phyloP scores from a whole-genome alignment of 2,888 invertebrate genomes.

The Emesis furor region DNA sequence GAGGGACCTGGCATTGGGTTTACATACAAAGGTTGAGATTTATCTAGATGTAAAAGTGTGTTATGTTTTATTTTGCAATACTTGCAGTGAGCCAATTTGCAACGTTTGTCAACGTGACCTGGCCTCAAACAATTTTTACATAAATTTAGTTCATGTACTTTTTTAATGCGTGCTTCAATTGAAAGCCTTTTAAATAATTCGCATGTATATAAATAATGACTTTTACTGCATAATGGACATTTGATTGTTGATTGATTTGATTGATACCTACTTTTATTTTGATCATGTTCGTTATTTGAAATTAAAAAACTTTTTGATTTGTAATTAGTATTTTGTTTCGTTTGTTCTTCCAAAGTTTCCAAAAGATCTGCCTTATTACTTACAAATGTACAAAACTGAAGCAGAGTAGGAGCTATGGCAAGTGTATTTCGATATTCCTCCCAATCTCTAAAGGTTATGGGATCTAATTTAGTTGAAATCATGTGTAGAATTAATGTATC shows the following conservation, averaged over 20 bases:
- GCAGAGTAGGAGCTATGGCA: slow-evolving; percentile 7
- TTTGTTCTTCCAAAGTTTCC: not conserved
- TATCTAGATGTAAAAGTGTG: slow-evolving; percentile 56
- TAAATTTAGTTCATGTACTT: slow-evolving; percentile 29
- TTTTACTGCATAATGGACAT: slow-evolving; percentile 31
- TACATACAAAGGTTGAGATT: not conserved
- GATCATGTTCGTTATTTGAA: slow-evolving; percentile 1
- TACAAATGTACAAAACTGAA: slow-evolving; percentile 28
- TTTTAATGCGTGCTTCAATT: slow-evolving; percentile 14
- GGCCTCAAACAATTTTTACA: slow-evolving; percentile 42
- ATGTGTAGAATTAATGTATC: slow-evolving; percentile 49
- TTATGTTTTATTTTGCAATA: slow-evolving; percentile 66
- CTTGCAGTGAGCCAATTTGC: slow-evolving; percentile 61
- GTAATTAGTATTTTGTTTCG: not conserved
- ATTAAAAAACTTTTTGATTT: not conserved
- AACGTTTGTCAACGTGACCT: slow-evolving; percentile 33
- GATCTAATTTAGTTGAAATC: slow-evolving; percentile 46
- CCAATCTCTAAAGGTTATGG: slow-evolving; percentile 27
- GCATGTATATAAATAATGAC: slow-evolving; percentile 24
- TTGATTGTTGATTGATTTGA: slow-evolving; percentile 10
- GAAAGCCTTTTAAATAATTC: slow-evolving; percentile 8
- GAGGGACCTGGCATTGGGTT: not conserved
- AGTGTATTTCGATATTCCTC: slow-evolving; percentile 23
- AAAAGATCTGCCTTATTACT: slow-evolving; percentile 23
- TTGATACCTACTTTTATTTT: not conserved